Evolutionary conservation across 2,113 vertebrate genomes (phyloP).

Genomic region (Mastomys coucha): DNA sequence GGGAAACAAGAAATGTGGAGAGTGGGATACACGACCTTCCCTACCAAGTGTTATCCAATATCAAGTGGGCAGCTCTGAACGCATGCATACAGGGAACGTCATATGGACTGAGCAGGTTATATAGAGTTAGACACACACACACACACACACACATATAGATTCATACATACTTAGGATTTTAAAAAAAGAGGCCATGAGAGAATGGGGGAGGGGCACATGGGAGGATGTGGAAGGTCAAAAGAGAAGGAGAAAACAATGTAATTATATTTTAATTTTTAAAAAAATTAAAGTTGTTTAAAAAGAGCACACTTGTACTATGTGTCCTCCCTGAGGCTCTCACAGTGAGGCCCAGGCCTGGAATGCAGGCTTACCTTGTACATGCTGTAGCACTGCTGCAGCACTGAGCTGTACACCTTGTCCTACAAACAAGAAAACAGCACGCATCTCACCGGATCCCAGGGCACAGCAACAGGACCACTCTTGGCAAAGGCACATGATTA

Average conservation of each 20-base stretch:
- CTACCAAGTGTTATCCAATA: not conserved
- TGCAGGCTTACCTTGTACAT: conserved; percentile 96
- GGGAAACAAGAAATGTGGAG: not conserved
- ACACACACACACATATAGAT: not conserved
- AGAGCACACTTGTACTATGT: not conserved
- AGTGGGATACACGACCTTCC: not conserved
- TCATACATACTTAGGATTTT: not conserved
- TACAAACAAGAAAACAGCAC: conserved; percentile 76
- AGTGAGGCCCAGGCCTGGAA: rapidly evolving
- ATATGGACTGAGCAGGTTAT: not conserved
- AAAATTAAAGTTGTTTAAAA: not conserved
- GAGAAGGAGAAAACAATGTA: not conserved
- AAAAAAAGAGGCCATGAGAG: not conserved
- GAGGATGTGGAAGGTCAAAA: not conserved
- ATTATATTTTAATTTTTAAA: not conserved
- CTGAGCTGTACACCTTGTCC: conserved; percentile 98
- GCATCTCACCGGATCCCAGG: not conserved
- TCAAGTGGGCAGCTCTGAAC: not conserved
- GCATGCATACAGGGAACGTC: not conserved
- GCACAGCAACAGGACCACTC: not conserved
- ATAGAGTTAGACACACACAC: not conserved
- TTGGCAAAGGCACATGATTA: not conserved
- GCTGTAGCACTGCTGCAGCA: conserved; percentile 97
- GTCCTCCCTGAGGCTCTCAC: not conserved
- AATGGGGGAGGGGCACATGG: not conserved